These are phyloP conservation scores for Tylochromis polylepis DNA, from an alignment of 2,113 vertebrate genomes.

Conservation along the genomic window DNA sequence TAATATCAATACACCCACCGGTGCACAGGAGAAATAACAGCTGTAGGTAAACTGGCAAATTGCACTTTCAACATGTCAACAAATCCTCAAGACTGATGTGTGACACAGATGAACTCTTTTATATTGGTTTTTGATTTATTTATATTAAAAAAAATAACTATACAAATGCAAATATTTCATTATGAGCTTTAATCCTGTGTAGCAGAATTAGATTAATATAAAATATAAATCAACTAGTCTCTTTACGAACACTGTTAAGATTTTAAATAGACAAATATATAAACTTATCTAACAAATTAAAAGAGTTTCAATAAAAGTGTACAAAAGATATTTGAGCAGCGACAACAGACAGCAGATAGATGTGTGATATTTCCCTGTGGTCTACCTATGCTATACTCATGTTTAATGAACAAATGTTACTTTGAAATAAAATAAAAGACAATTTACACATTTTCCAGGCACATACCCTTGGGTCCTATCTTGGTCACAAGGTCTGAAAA, in stretches of 20 bases:
- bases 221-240: neutral
- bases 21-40: neutral
- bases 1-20: neutral
- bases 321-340: neutral
- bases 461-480: neutral
- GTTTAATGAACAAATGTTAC: neutral
- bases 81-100: neutral
- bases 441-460: neutral
- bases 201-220: neutral
- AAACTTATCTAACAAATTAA: neutral
- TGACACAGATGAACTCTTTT: neutral
- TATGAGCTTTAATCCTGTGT: neutral
- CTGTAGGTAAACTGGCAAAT: neutral
- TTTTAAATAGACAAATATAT: neutral
- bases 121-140: neutral
- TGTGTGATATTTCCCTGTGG: neutral
- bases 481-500: neutral
- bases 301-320: neutral
- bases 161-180: accelerated
- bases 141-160: neutral
- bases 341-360: neutral
- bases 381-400: neutral
- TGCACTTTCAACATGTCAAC: neutral
- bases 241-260: neutral
- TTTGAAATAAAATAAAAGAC: neutral